Percentiles rank a stretch among this genome's conserved stretches.
Evolutionary conservation across 2,113 vertebrate species (phyloP).

Genomic region (Phrynosoma blainvillii): DNA sequence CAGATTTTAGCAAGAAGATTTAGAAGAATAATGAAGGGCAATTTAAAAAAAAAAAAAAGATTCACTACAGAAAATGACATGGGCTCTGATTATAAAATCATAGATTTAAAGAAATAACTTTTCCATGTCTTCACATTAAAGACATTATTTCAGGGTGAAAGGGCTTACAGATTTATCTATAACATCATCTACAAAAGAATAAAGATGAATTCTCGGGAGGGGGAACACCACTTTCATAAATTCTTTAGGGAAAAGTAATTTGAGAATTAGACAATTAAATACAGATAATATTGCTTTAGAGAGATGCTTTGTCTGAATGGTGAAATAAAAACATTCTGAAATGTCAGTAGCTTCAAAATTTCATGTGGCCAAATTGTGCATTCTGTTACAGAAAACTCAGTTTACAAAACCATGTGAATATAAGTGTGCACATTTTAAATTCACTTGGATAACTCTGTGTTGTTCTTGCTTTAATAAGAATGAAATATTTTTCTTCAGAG

Average conservation of each 20-base stretch:
- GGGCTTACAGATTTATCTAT: background rate
- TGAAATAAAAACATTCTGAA: constrained; percentile 16
- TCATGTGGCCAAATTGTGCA: background rate
- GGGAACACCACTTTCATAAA: constrained; percentile 24
- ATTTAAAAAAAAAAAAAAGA: constrained; percentile 1
- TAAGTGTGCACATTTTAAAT: background rate
- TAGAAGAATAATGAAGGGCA: constrained; percentile 2
- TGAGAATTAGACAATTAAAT: constrained; percentile 34
- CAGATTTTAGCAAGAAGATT: background rate
- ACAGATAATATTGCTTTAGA: constrained; percentile 35
- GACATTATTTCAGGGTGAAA: constrained; percentile 32
- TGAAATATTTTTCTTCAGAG: background rate
- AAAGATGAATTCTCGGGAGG: constrained; percentile 5
- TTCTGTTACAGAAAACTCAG: constrained; percentile 7
- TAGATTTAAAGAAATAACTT: constrained; percentile 19
- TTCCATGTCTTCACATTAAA: constrained; percentile 26
- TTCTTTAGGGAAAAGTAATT: constrained; percentile 17
- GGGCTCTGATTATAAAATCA: constrained; percentile 16
- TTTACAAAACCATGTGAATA: background rate
- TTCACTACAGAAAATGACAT: constrained; percentile 10
- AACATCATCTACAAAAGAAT: constrained; percentile 24
- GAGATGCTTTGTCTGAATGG: background rate
- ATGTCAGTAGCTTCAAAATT: constrained; percentile 13
- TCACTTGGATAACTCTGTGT: background rate
- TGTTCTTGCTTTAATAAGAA: background rate